Evolutionary conservation across 2,888 invertebrate genomes (phyloP).

Genomic region (Hypena proboscidalis): DNA sequence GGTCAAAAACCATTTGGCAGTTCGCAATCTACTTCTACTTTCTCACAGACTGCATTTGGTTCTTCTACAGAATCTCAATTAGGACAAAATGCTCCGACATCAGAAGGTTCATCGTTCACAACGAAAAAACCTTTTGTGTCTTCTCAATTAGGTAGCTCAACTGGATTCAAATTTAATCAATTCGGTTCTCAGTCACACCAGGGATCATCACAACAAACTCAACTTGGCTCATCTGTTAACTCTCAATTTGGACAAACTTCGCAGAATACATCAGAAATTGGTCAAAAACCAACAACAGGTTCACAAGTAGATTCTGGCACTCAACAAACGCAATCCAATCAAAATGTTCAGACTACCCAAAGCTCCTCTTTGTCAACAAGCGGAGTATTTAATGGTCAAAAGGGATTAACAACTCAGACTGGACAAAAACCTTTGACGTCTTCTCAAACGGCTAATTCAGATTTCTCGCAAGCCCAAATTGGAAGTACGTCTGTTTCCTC

Average conservation of each 20-base stretch:
- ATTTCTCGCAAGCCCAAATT: slow-evolving; percentile 3
- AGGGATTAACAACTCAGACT: background rate
- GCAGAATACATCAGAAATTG: no score
- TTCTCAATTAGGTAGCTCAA: no score
- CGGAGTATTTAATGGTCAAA: background rate
- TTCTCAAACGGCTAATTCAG: no score
- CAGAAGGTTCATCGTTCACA: no score
- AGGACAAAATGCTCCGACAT: background rate
- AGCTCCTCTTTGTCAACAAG: background rate
- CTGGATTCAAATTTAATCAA: background rate
- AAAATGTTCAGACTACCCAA: no score
- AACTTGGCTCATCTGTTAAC: background rate
- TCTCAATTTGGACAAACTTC: background rate
- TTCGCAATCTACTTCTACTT: background rate
- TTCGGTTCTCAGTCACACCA: background rate
- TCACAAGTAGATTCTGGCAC: no score
- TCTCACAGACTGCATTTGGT: slow-evolving; percentile 1
- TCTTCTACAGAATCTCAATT: background rate
- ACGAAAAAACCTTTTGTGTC: no score
- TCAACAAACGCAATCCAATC: no score
- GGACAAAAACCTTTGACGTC: no score
- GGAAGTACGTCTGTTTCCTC: background rate
- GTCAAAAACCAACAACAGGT: no score
- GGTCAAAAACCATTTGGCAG: background rate
- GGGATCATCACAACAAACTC: background rate